phyloP scores from a whole-genome alignment of 2,888 invertebrate species.

The Nemotelus nigrinus region DNA sequence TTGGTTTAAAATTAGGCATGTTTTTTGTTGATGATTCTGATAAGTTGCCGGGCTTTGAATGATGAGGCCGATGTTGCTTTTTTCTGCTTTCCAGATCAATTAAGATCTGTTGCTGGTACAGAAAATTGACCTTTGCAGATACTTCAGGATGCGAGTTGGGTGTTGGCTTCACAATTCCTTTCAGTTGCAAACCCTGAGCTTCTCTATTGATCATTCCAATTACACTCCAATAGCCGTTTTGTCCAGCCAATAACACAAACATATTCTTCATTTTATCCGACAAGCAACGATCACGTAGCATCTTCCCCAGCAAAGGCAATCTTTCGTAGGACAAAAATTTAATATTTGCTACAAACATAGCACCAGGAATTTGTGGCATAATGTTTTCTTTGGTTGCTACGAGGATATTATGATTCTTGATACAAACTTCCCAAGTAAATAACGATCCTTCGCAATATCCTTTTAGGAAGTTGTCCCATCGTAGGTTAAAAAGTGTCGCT shows the following conservation, averaged over 20 bases:
- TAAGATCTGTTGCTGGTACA: slow-evolving; percentile 54
- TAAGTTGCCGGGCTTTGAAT: no score
- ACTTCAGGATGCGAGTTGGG: slow-evolving; percentile 62
- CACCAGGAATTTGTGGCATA: slow-evolving; percentile 60
- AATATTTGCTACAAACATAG: slow-evolving; percentile 60
- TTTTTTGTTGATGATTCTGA: no score
- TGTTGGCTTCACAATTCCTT: slow-evolving; percentile 61
- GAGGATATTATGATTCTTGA: slow-evolving; percentile 54
- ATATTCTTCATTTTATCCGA: slow-evolving; percentile 54
- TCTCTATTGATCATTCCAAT: slow-evolving; percentile 59
- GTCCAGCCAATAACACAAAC: slow-evolving; percentile 56
- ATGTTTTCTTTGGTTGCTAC: slow-evolving; percentile 59
- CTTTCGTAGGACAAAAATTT: slow-evolving; percentile 54
- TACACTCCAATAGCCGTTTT: slow-evolving; percentile 51
- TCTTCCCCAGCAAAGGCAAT: slow-evolving; percentile 58
- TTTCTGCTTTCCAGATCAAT: no score
- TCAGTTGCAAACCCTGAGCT: slow-evolving; percentile 55
- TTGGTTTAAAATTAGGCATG: no score
- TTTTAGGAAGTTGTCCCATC: slow-evolving; percentile 57
- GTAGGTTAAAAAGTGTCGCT: slow-evolving; percentile 50
- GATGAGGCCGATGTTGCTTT: no score
- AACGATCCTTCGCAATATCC: slow-evolving; percentile 59
- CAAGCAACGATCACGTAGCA: slow-evolving; percentile 56
- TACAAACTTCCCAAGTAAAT: slow-evolving; percentile 61
- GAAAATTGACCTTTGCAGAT: slow-evolving; percentile 61